phyloP scores from a whole-genome alignment of 2,113 vertebrate species.

The Pantherophis guttatus region DNA sequence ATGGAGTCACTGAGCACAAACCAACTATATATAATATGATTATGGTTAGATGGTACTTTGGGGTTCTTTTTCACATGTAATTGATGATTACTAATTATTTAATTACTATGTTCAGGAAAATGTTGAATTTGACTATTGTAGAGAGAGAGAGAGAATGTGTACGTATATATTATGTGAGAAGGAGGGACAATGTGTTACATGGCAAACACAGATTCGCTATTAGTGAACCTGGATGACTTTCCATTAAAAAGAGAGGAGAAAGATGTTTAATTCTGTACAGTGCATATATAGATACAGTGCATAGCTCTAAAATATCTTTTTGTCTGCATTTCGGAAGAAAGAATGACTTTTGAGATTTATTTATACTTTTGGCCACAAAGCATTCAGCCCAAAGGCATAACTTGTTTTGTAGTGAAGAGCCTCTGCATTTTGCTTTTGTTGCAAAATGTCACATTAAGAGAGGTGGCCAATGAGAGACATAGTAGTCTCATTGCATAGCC shows the following conservation, averaged over 20 bases:
- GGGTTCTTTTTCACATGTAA: slow-evolving; percentile 5
- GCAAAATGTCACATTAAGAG: not conserved
- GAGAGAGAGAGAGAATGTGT: not conserved
- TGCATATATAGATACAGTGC: not conserved
- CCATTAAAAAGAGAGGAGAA: not conserved
- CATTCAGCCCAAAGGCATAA: not conserved
- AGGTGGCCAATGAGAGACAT: not conserved
- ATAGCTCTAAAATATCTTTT: not conserved
- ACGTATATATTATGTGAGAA: not conserved
- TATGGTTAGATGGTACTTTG: not conserved
- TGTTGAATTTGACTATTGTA: not conserved
- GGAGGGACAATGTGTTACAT: not conserved
- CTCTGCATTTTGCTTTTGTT: not conserved
- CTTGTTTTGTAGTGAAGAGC: not conserved
- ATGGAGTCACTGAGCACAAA: slow-evolving; percentile 25
- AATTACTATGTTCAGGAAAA: slow-evolving; percentile 9
- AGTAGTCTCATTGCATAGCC: not conserved
- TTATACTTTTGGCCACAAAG: not conserved
- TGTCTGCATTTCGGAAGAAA: not conserved
- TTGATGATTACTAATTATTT: not conserved
- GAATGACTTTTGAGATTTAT: not conserved
- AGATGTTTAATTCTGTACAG: not conserved
- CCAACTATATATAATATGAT: not conserved
- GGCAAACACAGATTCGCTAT: not conserved
- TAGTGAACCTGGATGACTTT: not conserved